phyloP scores from a whole-genome alignment of 2,888 invertebrate genomes.

The Digitonthophagus gazella region DNA sequence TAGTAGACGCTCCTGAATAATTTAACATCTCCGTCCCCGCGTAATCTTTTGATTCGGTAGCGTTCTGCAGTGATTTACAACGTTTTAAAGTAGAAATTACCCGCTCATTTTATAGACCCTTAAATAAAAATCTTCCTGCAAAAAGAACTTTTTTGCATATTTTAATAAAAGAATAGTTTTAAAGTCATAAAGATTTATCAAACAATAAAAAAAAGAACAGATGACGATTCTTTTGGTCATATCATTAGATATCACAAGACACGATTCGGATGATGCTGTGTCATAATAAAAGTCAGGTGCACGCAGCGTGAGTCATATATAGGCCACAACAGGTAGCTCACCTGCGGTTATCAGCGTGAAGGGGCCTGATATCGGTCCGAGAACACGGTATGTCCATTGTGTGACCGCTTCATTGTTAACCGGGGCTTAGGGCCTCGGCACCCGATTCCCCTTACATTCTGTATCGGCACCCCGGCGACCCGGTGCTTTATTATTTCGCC shows the following conservation, averaged over 20 bases:
- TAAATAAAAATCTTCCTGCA: too few species aligned
- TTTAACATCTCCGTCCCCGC: background rate
- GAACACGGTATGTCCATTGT: constrained; percentile 30
- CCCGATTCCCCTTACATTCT: too few species aligned
- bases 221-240: too few species aligned
- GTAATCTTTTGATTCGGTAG: background rate
- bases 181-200: too few species aligned
- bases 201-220: too few species aligned
- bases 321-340: constrained; percentile 38
- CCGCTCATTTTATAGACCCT: too few species aligned
- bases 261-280: background rate
- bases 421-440: constrained; percentile 3
- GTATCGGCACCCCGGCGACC: background rate
- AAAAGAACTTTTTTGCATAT: too few species aligned
- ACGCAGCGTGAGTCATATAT: constrained; percentile 9
- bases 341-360: constrained; percentile 41
- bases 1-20: background rate
- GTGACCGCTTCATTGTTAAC: constrained; percentile 25
- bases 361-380: constrained; percentile 30
- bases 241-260: background rate
- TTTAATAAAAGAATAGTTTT: too few species aligned
- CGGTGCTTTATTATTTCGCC: constrained; percentile 20
- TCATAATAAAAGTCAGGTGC: constrained; percentile 20
- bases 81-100: background rate
- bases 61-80: background rate